Evolutionary conservation across 2,113 vertebrate genomes (phyloP), one percentile per base, ranked within the genome.

Genomic region (Engraulis encrasicolus): DNA sequence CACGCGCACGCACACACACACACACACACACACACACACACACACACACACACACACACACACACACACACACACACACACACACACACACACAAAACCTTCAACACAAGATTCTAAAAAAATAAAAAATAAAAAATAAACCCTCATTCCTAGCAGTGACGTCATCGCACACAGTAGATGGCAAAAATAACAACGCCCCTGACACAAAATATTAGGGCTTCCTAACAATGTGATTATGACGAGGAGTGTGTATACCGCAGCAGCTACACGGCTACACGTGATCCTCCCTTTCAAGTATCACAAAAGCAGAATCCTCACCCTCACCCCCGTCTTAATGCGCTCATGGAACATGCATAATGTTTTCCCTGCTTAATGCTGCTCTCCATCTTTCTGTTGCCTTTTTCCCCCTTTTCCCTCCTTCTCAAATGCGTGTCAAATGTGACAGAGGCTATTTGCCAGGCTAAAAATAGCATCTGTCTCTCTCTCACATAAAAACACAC

Each of bases 341-440:
- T 74, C 66, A 74, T 36, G 31, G 66, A 74, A 81, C 74, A 37
- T 52, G 83, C 83, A 80, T 80, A 74, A 49, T 84, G 83, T 80
- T 84, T 50, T 71, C 78, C n/a, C 34, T 34, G 20, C 40, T 58
- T 66, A 80, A 50, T 50, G 78, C 19, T 80, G 27, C 31, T 31
- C 27, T 34, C 1, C 27, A 14, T 31, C 61, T 17, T 74, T 58
- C 40, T 45, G n/a, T 58, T 58, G 20, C 23, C 20, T 20, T 58
- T 58, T 58, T 20, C 2, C n/a, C 4, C 19, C 19, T 19, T 19
- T 19, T 54, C 6, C 6, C 31, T 66, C 31, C 31, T 15, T 18
- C 27, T 14, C 66, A 15, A 74, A 74, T 27, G 31, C 66, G 66
- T 74, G 66, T 74, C 66, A 74, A 66, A 74, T 74, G 66, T 74